These are phyloP conservation scores for Rhagium mordax DNA, from an alignment of 2,888 invertebrate genomes.

Conservation along the genomic window DNA sequence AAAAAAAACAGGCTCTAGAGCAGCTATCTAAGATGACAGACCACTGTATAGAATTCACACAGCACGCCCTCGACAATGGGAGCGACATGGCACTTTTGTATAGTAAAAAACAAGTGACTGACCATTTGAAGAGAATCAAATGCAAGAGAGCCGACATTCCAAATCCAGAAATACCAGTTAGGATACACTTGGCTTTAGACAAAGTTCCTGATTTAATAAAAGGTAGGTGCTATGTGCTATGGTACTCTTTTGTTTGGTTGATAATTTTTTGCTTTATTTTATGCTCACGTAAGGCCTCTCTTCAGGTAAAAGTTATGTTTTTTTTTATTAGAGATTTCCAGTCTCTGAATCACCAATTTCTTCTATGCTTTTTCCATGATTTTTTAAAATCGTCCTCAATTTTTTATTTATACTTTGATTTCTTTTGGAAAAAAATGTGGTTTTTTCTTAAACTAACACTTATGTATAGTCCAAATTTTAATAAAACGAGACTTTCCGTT, in stretches of 20 bases:
- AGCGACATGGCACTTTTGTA: conserved; percentile 89
- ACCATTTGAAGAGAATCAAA: conserved; percentile 86
- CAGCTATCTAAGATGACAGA: conserved; percentile 88
- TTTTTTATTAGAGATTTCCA: not conserved
- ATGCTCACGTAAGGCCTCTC: conserved; percentile 62
- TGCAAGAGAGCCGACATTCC: conserved; percentile 89
- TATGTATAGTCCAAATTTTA: too few relatives aligned
- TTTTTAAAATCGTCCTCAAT: too few relatives aligned
- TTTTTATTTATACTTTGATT: too few relatives aligned
- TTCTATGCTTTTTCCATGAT: not conserved
- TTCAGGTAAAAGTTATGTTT: conserved; percentile 59
- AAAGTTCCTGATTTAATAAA: conserved; percentile 86
- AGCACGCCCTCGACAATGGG: conserved; percentile 83
- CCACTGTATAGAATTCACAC: conserved; percentile 90
- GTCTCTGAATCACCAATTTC: not conserved
- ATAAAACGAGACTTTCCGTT: too few relatives aligned
- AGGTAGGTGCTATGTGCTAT: conserved; percentile 70
- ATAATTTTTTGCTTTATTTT: conserved; percentile 42
- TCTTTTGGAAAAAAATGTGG: too few relatives aligned
- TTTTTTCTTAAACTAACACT: too few relatives aligned
- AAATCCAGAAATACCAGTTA: conserved; percentile 90
- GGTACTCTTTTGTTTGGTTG: conserved; percentile 12
- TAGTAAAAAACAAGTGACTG: conserved; percentile 83
- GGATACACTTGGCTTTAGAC: conserved; percentile 85
- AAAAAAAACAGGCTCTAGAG: conserved; percentile 88